Conservation (phyloP, 2,888 invertebrate species). For the Rapana venosa region DNA sequence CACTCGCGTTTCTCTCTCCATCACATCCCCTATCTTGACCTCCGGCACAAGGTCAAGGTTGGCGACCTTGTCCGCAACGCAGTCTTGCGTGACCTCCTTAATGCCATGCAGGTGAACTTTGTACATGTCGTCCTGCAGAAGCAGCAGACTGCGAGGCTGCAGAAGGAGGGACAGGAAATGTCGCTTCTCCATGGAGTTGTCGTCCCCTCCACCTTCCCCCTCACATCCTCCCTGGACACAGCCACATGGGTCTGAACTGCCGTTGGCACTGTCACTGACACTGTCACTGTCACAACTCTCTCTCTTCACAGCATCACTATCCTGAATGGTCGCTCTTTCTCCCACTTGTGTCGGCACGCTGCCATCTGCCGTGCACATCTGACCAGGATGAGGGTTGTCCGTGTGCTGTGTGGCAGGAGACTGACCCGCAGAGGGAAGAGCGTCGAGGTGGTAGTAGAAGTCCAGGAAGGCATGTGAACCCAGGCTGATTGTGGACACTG, state of each 20-base stretch:
- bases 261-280: not conserved
- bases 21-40: constrained; percentile 81
- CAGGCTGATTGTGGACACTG: constrained; percentile 93
- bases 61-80: constrained; percentile 78
- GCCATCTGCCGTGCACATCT: not conserved
- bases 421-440: not conserved
- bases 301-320: not conserved
- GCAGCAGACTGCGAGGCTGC: constrained; percentile 91
- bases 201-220: not conserved
- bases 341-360: not conserved
- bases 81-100: constrained; percentile 85
- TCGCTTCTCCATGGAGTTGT: constrained; percentile 70
- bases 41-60: constrained; percentile 83
- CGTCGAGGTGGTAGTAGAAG: constrained; percentile 82
- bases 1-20: constrained; percentile 86
- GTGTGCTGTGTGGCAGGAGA: not conserved
- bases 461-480: constrained; percentile 94
- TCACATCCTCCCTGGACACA: not conserved
- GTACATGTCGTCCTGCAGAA: constrained; percentile 91
- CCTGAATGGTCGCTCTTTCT: not conserved
- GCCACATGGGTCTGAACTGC: not conserved
- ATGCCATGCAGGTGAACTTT: constrained; percentile 91
- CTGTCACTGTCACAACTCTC: not conserved
- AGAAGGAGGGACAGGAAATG: constrained; percentile 86
- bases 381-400: not conserved